phyloP scores from a whole-genome alignment of 2,888 invertebrate genomes.

The Protophormia terraenovae region DNA sequence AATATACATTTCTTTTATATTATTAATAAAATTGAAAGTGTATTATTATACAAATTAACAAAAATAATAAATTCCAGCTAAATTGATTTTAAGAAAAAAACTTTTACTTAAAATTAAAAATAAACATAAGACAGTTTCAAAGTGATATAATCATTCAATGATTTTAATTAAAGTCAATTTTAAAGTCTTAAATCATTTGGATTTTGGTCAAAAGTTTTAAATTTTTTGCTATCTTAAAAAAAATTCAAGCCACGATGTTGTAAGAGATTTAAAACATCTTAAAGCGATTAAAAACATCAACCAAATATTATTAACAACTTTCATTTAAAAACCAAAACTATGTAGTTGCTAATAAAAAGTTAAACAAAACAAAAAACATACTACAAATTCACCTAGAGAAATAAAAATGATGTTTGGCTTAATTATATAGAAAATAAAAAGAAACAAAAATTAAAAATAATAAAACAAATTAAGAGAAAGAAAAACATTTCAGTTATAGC shows the following conservation, averaged over 20 bases:
- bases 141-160: constrained; percentile 1
- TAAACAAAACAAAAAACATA: neutral
- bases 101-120: constrained; percentile 13
- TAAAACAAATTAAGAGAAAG: constrained; percentile 3
- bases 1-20: neutral
- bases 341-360: neutral
- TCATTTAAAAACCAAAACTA: constrained; percentile 34
- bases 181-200: constrained; percentile 9
- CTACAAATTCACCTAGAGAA: neutral
- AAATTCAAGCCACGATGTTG: neutral
- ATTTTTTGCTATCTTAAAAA: neutral
- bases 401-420: neutral
- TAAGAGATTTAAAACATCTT: neutral
- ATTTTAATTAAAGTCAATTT: constrained; percentile 21
- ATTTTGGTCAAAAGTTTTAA: neutral
- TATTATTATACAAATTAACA: neutral
- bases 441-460: neutral
- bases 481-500: neutral
- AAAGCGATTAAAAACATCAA: constrained; percentile 23
- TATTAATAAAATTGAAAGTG: neutral
- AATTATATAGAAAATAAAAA: neutral
- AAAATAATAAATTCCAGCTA: neutral
- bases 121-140: neutral
- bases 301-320: constrained; percentile 33
- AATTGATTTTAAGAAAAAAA: neutral